Conservation (phyloP, 2,888 invertebrate genomes). For the Hirudinaria manillensis region DNA sequence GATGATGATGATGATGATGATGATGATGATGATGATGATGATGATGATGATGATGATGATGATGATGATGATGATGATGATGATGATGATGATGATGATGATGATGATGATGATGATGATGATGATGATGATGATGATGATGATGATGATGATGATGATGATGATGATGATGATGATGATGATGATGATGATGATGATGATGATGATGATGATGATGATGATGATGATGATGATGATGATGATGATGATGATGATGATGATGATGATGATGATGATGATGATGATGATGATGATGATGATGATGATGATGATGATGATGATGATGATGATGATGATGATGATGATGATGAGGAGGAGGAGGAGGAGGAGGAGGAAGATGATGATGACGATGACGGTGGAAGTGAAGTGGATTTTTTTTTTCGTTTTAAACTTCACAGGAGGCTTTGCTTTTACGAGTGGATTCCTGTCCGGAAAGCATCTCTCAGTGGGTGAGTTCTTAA, state of each 20-base stretch:
- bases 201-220: slow-evolving; percentile 20
- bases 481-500: not conserved
- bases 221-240: slow-evolving; percentile 19
- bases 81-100: no score
- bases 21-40: no score
- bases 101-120: no score
- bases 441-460: slow-evolving; percentile 16
- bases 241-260: slow-evolving; percentile 28
- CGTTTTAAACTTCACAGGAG: slow-evolving; percentile 1
- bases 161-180: no score
- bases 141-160: no score
- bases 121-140: no score
- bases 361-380: not conserved
- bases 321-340: not conserved
- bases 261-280: slow-evolving; percentile 28
- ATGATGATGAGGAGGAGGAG: not conserved
- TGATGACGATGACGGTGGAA: not conserved
- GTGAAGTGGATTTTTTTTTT: not conserved
- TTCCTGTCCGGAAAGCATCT: slow-evolving; percentile 13
- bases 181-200: not conserved
- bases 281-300: slow-evolving; percentile 27
- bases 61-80: no score
- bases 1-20: no score
- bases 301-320: not conserved
- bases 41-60: no score